Evolutionary conservation across 2,113 vertebrate genomes (phyloP), one percentile per base, ranked within the genome.

Genomic region (Nipponia nippon): DNA sequence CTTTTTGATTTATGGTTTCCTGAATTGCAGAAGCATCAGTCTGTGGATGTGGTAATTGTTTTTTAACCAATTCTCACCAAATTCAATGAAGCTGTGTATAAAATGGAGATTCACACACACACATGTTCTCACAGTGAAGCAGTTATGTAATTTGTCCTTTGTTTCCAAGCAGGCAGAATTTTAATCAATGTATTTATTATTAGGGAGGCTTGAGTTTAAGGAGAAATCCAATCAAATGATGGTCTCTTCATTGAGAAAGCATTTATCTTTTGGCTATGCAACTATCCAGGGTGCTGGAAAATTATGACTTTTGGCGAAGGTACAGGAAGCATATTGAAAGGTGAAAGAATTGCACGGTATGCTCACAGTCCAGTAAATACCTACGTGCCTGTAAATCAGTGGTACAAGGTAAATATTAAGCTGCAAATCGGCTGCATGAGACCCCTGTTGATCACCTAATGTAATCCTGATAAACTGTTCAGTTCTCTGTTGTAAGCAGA

Each of bases 261-360:
- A 94, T 97, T 92, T 97, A 96, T 98, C 95, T 93, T 97, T 96
- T 97, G 91, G 93, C 92, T 91, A 79, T 93, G 86, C 79, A 79
- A 62, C 75, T 94, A 65, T 95, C 87, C 69, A 84, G 89, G 81
- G 93, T 96, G 91, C 58, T 83, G 89, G 52, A 91, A 67, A 97
- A 96, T 91, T 26, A 98, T 72, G 61, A 90, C 93, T 97, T 96
- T 92, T 97, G 89, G 96, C 93, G 95, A 92, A 96, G 46, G 55
- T 63, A 13, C 87, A 95, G 77, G 88, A 96, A 96, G 66, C 34
- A 38, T 55, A 87, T 52, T 93, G 94, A 92, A 96, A 97, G 95
- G 95, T 79, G 95, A 95, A 97, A 97, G 81, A 97, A 96, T 97
- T 97, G 77, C 93, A 47, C 85, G 83, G 55, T 94, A 63, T 94